These are phyloP conservation scores for Nudaria mundana DNA, from an alignment of 2,888 invertebrate species.

Conservation along the genomic window DNA sequence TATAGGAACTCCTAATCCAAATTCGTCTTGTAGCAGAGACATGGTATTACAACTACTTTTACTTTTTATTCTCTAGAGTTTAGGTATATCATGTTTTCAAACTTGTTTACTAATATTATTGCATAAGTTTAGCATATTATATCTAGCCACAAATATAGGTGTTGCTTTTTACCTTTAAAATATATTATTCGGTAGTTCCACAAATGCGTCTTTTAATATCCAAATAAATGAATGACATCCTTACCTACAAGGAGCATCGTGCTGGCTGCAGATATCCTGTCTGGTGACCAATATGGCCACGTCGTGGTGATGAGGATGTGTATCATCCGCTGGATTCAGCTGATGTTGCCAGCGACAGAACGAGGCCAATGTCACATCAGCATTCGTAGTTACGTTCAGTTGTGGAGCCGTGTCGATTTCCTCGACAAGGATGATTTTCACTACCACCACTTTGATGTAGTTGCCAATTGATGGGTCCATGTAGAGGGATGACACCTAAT, in stretches of 20 bases:
- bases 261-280: constrained; percentile 85
- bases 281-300: constrained; percentile 93
- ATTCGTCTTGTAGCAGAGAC: too few relatives aligned
- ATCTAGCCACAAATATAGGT: too few relatives aligned
- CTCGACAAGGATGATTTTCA: constrained; percentile 90
- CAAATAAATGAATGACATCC: too few relatives aligned
- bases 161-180: too few relatives aligned
- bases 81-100: too few relatives aligned
- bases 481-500: constrained; percentile 87
- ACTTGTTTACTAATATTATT: too few relatives aligned
- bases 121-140: too few relatives aligned
- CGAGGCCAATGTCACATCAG: constrained; percentile 89
- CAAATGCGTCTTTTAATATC: too few relatives aligned
- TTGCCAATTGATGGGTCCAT: constrained; percentile 95
- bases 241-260: constrained; percentile 79
- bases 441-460: constrained; percentile 94
- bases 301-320: constrained; percentile 94
- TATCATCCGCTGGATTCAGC: constrained; percentile 87
- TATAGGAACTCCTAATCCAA: too few relatives aligned
- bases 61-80: too few relatives aligned
- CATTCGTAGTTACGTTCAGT: constrained; percentile 88
- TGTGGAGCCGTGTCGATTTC: constrained; percentile 82
- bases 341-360: constrained; percentile 93
- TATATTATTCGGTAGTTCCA: too few relatives aligned
- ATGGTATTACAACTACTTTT: too few relatives aligned